Evolutionary conservation across 2,113 vertebrate genomes (phyloP).

Genomic region (Emydocephalus ijimae): DNA sequence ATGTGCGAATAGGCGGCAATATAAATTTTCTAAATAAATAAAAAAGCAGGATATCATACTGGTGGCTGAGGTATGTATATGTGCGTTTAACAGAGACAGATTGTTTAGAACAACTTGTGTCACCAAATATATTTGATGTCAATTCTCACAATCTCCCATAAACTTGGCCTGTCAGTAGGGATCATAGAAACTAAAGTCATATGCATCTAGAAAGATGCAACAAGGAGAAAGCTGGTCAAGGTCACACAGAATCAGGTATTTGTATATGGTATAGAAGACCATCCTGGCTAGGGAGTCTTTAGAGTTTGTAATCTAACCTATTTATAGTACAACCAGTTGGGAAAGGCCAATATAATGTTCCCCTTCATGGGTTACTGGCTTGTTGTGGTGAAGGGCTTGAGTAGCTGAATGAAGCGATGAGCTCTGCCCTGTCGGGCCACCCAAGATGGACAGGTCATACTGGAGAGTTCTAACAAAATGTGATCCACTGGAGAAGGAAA

Average conservation of each 20-base stretch:
- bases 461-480: no score
- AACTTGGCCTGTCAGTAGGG: not conserved
- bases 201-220: not conserved
- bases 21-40: no score
- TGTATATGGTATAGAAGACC: not conserved
- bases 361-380: not conserved
- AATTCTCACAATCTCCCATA: not conserved
- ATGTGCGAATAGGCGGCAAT: no score
- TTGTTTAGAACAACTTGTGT: not conserved
- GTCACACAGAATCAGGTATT: not conserved
- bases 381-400: no score
- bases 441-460: no score
- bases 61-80: conserved; percentile 18
- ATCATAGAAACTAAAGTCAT: not conserved
- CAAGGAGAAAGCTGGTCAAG: not conserved
- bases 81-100: not conserved
- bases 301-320: not conserved
- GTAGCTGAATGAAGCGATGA: no score
- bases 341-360: not conserved
- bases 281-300: not conserved
- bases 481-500: no score
- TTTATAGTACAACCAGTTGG: not conserved
- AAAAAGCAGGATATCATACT: not conserved
- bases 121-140: not conserved
- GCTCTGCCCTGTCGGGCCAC: no score